phyloP scores from a whole-genome alignment of 2,113 vertebrate genomes.

The Plecotus auritus region DNA sequence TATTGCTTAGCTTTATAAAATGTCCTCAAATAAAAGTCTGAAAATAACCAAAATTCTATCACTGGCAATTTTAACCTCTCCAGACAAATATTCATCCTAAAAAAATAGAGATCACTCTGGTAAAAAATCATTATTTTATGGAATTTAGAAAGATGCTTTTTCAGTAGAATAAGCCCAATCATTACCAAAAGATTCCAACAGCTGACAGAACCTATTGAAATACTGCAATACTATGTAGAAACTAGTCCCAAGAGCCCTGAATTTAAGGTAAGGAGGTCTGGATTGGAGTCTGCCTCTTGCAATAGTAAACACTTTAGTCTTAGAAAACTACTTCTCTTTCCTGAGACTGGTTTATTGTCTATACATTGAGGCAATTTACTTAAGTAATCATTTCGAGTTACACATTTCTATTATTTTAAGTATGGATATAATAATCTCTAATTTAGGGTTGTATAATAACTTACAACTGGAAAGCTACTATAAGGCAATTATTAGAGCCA shows the following conservation, averaged over 20 bases:
- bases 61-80: slow-evolving; percentile 30
- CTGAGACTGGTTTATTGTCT: background rate
- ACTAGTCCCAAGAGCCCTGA: background rate
- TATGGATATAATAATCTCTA: background rate
- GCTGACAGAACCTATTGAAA: background rate
- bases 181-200: slow-evolving; percentile 13
- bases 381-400: background rate
- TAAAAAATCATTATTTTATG: slow-evolving; percentile 18
- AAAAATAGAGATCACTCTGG: background rate
- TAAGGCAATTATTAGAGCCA: background rate
- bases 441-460: background rate
- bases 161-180: background rate
- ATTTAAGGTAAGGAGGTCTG: background rate
- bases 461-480: background rate
- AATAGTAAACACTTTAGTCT: background rate
- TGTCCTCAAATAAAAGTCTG: background rate
- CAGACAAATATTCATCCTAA: background rate
- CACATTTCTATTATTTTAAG: background rate
- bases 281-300: background rate
- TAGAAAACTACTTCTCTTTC: background rate
- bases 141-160: background rate
- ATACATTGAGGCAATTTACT: slow-evolving; percentile 5
- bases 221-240: background rate
- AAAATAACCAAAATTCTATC: slow-evolving; percentile 36
- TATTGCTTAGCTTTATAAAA: slow-evolving; percentile 16